Base-by-base conservation (phyloP, 2,113 vertebrate genomes). In the Zosterops japonicus region DNA sequence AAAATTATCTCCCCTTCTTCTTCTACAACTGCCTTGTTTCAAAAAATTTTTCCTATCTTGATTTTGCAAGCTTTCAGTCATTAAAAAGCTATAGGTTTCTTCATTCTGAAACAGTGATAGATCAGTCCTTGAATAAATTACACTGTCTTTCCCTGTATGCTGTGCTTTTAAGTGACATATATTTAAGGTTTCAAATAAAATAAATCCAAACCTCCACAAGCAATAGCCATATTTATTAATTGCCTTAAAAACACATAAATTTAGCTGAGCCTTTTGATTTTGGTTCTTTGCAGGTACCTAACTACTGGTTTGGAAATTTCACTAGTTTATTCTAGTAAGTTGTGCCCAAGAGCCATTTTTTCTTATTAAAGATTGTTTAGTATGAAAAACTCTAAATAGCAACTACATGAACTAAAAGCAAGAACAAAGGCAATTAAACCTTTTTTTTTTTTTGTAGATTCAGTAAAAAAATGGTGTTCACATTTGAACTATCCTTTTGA, bases 161-260 rank as follows among this genome's bases (percentile, higher is more conserved):
- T 33, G 39, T 52, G 35, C 35, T 94, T 95, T 76, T 42, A 91
- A 83, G 29, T 60, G 59, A 81, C 33, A 31, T 61, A 78, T 77
- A 67, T 53, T 61, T 63, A 81, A 93, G 17, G 20, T 42, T 89
- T 77, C 36, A 91, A n/a, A 59, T 77, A 74, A 75, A 92, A 87
- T 60, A 95, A 78, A 89, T 29, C 47, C n/a, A 74, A 65, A 87
- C 35, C 31, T n/a, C 23, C 18, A 69, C 9, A 5, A 60, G 9
- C 50, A 89, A 80, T 20, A 77, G 55, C 5, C 11, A 4, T 36
- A 68, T 60, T 82, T 68, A 59, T 61, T 46, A 3, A 90, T 7
- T 53, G 4, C 46, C n/a, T 82, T 78, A 87, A 83, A 67, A 89
- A 27, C 5, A 39, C 4, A 46, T 27, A 4, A 86, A 75, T 82